Conservation (phyloP, 2,113 vertebrate species). For the Microcebus jonahi region DNA sequence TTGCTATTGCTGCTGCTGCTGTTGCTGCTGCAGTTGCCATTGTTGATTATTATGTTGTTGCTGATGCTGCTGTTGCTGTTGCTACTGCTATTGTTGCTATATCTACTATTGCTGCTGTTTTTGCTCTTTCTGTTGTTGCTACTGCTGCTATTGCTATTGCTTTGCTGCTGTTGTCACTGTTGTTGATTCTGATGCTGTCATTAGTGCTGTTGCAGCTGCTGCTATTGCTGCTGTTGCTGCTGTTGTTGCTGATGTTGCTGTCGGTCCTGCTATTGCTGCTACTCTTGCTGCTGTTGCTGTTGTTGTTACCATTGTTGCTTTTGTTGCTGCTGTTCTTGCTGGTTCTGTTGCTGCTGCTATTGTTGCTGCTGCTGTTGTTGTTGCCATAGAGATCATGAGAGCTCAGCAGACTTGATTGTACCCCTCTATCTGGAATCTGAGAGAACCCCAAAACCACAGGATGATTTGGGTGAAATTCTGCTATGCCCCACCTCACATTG, state of each 20-base stretch:
- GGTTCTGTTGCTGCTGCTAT: rapidly evolving
- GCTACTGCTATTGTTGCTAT: rapidly evolving
- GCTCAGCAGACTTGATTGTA: not conserved
- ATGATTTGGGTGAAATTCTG: not conserved
- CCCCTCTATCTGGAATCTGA: not conserved
- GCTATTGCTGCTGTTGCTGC: rapidly evolving
- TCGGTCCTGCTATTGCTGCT: rapidly evolving
- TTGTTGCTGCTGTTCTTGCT: rapidly evolving
- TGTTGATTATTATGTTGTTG: rapidly evolving
- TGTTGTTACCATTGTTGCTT: rapidly evolving
- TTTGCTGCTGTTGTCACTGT: rapidly evolving
- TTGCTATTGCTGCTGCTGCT: rapidly evolving
- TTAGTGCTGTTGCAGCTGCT: rapidly evolving
- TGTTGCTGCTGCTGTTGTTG: rapidly evolving
- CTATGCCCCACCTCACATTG: not conserved
- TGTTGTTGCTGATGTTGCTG: rapidly evolving
- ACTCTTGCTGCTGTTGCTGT: rapidly evolving
- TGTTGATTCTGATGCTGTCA: rapidly evolving
- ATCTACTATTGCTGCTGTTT: rapidly evolving
- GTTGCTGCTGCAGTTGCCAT: rapidly evolving
- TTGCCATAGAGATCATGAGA: not conserved
- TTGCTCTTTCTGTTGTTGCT: rapidly evolving
- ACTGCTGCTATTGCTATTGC: rapidly evolving
- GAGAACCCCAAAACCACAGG: not conserved
- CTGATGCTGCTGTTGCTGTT: rapidly evolving